These are phyloP conservation scores for Parnassius mnemosyne DNA, from an alignment of 2,888 invertebrate species.

Conservation along the genomic window DNA sequence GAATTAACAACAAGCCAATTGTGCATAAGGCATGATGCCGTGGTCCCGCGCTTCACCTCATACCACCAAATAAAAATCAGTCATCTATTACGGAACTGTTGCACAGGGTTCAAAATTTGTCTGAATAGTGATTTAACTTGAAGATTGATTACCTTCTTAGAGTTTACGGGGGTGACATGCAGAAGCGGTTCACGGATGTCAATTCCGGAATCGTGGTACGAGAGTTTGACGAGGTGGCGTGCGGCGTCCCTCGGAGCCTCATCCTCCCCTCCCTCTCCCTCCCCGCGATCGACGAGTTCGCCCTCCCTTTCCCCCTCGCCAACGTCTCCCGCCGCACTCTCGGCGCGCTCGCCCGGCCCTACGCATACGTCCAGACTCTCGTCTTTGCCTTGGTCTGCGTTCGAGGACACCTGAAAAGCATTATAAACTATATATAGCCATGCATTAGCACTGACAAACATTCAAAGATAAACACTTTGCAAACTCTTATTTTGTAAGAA, in stretches of 20 bases:
- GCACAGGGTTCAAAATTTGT: no score
- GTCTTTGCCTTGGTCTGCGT: slow-evolving; percentile 61
- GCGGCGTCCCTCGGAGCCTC: slow-evolving; percentile 71
- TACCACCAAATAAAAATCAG: no score
- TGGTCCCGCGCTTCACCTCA: no score
- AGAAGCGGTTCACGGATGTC: slow-evolving; percentile 90
- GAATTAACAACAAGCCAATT: no score
- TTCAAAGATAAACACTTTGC: no score
- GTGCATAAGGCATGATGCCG: no score
- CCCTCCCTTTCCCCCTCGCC: slow-evolving; percentile 40
- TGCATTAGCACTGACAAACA: no score
- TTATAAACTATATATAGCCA: no score
- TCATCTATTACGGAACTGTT: no score
- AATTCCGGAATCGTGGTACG: slow-evolving; percentile 94
- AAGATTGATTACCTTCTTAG: slow-evolving; percentile 79
- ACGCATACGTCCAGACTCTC: slow-evolving; percentile 57
- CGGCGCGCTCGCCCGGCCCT: slow-evolving; percentile 40
- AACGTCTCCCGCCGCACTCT: slow-evolving; percentile 56
- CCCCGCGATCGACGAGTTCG: slow-evolving; percentile 49
- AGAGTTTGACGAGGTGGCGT: slow-evolving; percentile 86
- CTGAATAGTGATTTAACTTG: no score
- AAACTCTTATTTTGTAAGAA: no score
- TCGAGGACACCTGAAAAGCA: slow-evolving; percentile 60
- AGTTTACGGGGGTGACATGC: slow-evolving; percentile 82
- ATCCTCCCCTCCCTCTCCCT: slow-evolving; percentile 48